phyloP scores from a whole-genome alignment of 2,113 vertebrate genomes.

The Heptranchias perlo region DNA sequence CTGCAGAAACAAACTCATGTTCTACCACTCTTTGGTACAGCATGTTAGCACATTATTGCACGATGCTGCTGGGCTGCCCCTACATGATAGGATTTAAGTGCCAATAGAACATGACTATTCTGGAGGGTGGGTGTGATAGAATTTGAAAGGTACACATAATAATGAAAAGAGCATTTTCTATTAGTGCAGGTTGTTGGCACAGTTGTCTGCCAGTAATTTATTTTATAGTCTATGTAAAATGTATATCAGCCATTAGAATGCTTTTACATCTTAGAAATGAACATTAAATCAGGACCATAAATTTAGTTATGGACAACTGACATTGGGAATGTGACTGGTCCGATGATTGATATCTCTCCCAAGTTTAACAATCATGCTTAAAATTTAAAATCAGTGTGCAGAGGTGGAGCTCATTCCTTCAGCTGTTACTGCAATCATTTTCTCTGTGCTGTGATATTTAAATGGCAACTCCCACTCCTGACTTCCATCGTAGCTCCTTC shows the following conservation, averaged over 20 bases:
- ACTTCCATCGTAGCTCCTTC: not conserved
- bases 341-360: not conserved
- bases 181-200: not conserved
- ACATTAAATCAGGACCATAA: not conserved
- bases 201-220: not conserved
- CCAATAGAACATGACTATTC: not conserved
- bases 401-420: not conserved
- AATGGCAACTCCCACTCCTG: not conserved
- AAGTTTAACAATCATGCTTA: not conserved
- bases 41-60: not conserved
- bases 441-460: not conserved
- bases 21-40: not conserved
- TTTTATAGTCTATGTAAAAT: not conserved
- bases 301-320: not conserved
- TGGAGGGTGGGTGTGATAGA: not conserved
- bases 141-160: too few species aligned
- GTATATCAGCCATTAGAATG: not conserved
- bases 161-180: not conserved
- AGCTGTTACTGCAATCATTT: not conserved
- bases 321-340: not conserved
- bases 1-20: not conserved
- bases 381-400: not conserved
- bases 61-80: not conserved
- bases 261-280: not conserved
- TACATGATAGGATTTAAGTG: not conserved